Base-by-base conservation (phyloP, 2,113 vertebrate genomes). In the Garra rufa region DNA sequence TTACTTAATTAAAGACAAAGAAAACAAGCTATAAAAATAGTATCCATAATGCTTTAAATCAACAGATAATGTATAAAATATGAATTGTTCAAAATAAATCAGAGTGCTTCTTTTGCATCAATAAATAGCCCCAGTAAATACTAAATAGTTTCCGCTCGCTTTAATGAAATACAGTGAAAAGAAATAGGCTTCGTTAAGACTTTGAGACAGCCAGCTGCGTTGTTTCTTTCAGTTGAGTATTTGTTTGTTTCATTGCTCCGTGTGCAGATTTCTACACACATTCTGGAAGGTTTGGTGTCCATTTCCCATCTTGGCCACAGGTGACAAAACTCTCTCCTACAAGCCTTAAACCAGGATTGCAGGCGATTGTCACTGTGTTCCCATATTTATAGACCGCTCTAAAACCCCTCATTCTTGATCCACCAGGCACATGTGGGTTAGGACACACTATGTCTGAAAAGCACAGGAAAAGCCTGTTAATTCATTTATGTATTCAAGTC, bases 281-380 rank as follows among this genome's bases (percentile, higher is more conserved):
- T 0, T 6, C 24, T 13, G 83, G 87, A 6, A 83, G 75, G 2
- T n/a, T 19, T 30, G 87, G 87, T 14, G 8, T 75, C 87, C 87
- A 88, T 3, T 43, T 0, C 74, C 81, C 81, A 9, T 88, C 59
- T 17, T 0, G 0, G 15, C 76, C 87, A 75, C 86, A 88, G 4
- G 50, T 81, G 84, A 86, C 24, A 9, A 38, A 15, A 24, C 8
- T 9, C 17, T 41, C 9, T 0, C 76, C 87, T 1, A 0, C 1
- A 1, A 85, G n/a, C 28, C 14, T 76, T 4, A 1, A 26, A 8
- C 87, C 84, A 21, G 70, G 84, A 10, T 3, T 43, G 26, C 87
- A 88, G 59, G 10, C 9, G 59, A 86, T 17, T 4, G 0, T 38
- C n/a, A 82, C 71, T 0, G 14, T 1, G 50, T 61, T 43, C 21